Evolutionary conservation across 2,113 vertebrate genomes (phyloP).

Genomic region (Cichladusa arquata): DNA sequence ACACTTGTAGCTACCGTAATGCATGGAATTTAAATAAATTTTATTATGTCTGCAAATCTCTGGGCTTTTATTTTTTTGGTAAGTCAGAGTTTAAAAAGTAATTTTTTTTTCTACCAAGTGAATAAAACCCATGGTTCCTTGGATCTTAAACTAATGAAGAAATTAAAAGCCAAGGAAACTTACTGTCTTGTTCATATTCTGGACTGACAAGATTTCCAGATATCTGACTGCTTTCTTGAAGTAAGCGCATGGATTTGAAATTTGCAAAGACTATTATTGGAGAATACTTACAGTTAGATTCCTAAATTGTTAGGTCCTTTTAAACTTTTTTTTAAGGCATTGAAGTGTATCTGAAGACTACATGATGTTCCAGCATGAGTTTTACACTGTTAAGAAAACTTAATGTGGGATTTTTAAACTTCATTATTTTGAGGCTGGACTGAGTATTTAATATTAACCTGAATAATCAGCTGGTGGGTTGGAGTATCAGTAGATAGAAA

Average conservation of each 20-base stretch:
- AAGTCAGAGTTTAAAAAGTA: constrained; percentile 37
- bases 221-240: not conserved
- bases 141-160: constrained; percentile 24
- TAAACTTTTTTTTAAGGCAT: not conserved
- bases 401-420: not conserved
- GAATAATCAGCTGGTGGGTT: not conserved
- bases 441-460: not conserved
- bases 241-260: constrained; percentile 24
- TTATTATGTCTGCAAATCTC: constrained; percentile 75
- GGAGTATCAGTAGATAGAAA: not conserved
- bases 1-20: constrained; percentile 72
- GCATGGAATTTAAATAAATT: constrained; percentile 80
- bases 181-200: constrained; percentile 9
- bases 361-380: not conserved
- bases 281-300: not conserved
- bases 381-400: constrained; percentile 1
- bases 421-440: not conserved
- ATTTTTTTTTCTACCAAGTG: not conserved
- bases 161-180: constrained; percentile 42
- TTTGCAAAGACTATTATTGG: not conserved
- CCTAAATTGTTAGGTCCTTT: not conserved
- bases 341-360: not conserved
- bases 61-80: constrained; percentile 73
- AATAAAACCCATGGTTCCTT: constrained; percentile 44
- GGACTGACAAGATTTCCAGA: not conserved